A percentile compares a stretch with the other conserved stretches of the same genome.
Evolutionary conservation across 2,113 vertebrate species (phyloP).

Genomic region (Megaceryle maxima): DNA sequence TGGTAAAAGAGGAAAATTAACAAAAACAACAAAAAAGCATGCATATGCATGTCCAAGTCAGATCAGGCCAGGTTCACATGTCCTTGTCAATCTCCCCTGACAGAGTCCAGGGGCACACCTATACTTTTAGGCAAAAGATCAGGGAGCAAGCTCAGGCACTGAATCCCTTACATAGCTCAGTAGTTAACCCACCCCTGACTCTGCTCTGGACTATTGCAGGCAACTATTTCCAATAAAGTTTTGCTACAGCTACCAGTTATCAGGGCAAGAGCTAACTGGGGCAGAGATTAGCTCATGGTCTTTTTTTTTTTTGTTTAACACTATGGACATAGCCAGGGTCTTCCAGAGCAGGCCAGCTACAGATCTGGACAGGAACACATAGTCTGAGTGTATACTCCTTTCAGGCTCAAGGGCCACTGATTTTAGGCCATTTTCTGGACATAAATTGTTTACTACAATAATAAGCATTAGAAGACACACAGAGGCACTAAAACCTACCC

Average conservation of each 20-base stretch:
- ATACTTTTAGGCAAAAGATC: not conserved
- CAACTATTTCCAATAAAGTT: not conserved
- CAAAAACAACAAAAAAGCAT: not conserved
- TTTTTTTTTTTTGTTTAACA: not conserved
- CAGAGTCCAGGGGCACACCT: not conserved
- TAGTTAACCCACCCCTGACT: not conserved
- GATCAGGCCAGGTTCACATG: not conserved
- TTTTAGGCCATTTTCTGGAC: not conserved
- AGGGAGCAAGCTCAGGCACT: not conserved
- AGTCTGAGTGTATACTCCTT: too few species aligned
- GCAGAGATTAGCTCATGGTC: not conserved
- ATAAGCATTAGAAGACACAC: not conserved
- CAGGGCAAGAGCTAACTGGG: not conserved
- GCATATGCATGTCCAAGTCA: not conserved
- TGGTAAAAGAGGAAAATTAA: not conserved
- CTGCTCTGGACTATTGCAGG: not conserved
- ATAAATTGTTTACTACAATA: not conserved
- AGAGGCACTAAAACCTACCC: not conserved
- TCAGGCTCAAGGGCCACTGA: not conserved
- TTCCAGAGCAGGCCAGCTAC: not conserved
- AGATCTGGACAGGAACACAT: not conserved
- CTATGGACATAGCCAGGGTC: accelerated
- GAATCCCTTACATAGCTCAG: accelerated
- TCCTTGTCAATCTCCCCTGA: not conserved
- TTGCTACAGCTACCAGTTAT: not conserved